Base-by-base conservation (phyloP, 2,113 vertebrate species). In the Mirza zaza region DNA sequence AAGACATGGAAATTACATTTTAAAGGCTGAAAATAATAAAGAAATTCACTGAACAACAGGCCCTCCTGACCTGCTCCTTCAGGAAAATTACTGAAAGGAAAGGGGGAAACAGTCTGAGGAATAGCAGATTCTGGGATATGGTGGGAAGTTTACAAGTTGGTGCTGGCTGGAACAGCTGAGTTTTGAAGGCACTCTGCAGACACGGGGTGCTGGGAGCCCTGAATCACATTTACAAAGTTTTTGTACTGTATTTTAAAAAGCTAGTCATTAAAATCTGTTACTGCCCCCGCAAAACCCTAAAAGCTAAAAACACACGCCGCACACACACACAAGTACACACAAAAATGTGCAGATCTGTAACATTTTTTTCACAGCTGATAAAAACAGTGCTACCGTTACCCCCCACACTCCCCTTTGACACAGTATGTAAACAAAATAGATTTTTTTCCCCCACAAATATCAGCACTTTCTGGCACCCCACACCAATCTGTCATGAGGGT, bases 181-280 rank as follows among this genome's bases (percentile, higher is more conserved):
- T 99, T 98, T 99, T 99, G 99, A 99, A 99, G 99, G 99, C 99
- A 99, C 99, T 98, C 98, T 99, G 97, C 97, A 98, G 98, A 99
- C 99, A 98, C 98, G 98, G 98, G 98, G 95, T 98, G 98, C 98
- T 98, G 98, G 98, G 97, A 98, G 98, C 99, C 99, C 98, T 97
- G 98, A 98, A 98, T 98, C 99, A 96, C 98, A 97, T 98, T 98
- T 98, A 98, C 98, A 97, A 98, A 98, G 99, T 99, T 99, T 99
- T 98, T 98, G 98, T 98, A 98, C 98, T 93, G 94, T 96, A 97
- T 97, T 98, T 99, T 98, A 98, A 98, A 98, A 98, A 99, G 98
- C 99, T 98, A 98, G 34, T 99, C 98, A 98, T 98, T 98, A 98
- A 98, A 99, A 98, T 98, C 98, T 98, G 98, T 97, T 98, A 99